Base-by-base conservation (phyloP, 1,140 invertebrate species). In the Episyrphus balteatus region DNA sequence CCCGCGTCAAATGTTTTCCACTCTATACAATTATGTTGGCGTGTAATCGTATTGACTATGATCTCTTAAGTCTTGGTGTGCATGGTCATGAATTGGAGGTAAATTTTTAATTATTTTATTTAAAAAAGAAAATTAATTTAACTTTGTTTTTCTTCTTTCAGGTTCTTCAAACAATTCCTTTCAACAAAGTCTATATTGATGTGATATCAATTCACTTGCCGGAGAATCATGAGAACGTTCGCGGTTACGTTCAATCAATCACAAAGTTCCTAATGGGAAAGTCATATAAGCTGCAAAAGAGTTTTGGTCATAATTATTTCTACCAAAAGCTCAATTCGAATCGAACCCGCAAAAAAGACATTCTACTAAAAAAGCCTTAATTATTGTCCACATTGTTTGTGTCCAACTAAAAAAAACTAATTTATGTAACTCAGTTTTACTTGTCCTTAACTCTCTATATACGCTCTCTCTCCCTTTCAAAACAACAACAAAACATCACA, bases 1-100 rank as follows among this genome's bases (percentile, higher is more conserved):
- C 82, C 37, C 75, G 83, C 53, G 81, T 90, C 42, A 83, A 86
- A 62, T 91, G 87, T 69, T 88, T 90, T 66, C 87, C 88, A 52
- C 73, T 92, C 43, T 85, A 82, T 61, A 86, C 86, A 15, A 72
- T 90, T 46, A 69, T 91, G 57, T 70, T 86, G 48, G 86, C 86
- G 31, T 80, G 84, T 51, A 83, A 84, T 57, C 73, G 79, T 36
- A 79, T 79, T 13, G 70, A 68, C 26, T 71, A 87, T 37, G 80
- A 88, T 71, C 82, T 84, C 60, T 70, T 89, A 46, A 80, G 79
- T 59, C 71, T 91, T 47, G 83, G 83, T 51, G 70, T 79, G 31
- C 78, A 80, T 32, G 76, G 77, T 44, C 73, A 75, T 43, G 82
- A 81, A 61, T 65, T 82, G 38, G 62, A 65, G 54, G 66, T 68